Conservation (phyloP, 2,888 invertebrate genomes). For the Xestia c-nigrum region DNA sequence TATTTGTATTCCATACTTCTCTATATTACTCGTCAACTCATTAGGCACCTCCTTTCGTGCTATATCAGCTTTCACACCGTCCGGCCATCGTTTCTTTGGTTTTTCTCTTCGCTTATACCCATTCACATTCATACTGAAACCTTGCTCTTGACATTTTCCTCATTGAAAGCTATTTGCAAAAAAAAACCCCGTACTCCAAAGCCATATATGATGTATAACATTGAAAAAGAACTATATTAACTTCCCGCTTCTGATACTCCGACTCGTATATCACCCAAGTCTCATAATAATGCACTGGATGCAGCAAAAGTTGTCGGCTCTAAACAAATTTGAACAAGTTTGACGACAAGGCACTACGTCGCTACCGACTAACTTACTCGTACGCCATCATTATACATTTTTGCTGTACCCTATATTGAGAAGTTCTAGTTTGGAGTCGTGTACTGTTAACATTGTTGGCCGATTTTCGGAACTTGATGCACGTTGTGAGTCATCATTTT, state of each 20-base stretch:
- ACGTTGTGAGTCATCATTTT: not conserved
- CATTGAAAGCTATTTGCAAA: too few species aligned
- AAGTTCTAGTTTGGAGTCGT: conserved; percentile 27
- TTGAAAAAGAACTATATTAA: conserved; percentile 23
- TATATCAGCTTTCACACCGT: too few species aligned
- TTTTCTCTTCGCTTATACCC: too few species aligned
- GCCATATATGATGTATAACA: not conserved
- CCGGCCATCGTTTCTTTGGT: too few species aligned
- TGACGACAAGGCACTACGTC: conserved; percentile 39
- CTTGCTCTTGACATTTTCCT: too few species aligned
- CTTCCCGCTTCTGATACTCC: conserved; percentile 5
- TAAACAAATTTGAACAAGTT: conserved; percentile 62
- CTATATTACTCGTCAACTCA: too few species aligned
- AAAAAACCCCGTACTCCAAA: not conserved
- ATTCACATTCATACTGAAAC: too few species aligned
- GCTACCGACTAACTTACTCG: conserved; percentile 47
- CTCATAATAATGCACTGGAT: conserved; percentile 50
- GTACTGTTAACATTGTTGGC: not conserved
- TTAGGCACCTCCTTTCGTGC: too few species aligned
- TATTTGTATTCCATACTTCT: too few species aligned
- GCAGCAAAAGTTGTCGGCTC: conserved; percentile 42
- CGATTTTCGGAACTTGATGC: not conserved
- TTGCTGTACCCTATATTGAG: conserved; percentile 18
- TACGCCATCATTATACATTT: conserved; percentile 52
- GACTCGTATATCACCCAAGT: conserved; percentile 21